These are phyloP conservation scores for Microtus richardsoni DNA, from an alignment of 2,113 vertebrate genomes.

Conservation along the genomic window DNA sequence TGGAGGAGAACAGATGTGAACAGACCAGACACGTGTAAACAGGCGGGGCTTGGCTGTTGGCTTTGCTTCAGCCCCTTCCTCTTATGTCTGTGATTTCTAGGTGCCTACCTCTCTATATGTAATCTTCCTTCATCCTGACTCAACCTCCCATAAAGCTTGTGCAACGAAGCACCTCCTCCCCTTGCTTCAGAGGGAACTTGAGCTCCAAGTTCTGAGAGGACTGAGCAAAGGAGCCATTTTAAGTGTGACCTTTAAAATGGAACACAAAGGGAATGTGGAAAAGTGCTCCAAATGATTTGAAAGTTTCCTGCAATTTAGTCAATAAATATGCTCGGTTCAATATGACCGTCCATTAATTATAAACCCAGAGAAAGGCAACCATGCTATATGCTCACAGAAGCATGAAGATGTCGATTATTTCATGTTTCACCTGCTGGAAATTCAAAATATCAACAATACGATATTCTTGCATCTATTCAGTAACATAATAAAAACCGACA, in stretches of 20 bases:
- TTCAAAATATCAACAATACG: neutral
- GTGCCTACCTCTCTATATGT: neutral
- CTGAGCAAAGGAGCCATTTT: neutral
- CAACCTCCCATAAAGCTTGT: neutral
- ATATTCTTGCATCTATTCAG: neutral
- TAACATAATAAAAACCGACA: neutral
- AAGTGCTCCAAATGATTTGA: neutral
- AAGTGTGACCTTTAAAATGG: constrained; percentile 43
- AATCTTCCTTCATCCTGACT: neutral
- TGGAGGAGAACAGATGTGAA: neutral
- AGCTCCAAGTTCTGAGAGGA: neutral
- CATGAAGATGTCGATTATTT: neutral
- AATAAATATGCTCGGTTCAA: constrained; percentile 40
- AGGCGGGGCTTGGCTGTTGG: accelerated
- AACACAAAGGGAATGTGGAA: neutral
- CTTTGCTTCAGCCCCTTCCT: neutral
- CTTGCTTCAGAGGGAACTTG: neutral
- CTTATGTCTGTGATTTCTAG: neutral
- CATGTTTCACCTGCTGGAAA: constrained; percentile 22
- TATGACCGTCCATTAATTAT: neutral
- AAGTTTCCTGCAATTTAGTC: constrained; percentile 44
- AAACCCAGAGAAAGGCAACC: constrained; percentile 22
- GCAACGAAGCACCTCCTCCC: neutral
- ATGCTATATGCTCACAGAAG: neutral
- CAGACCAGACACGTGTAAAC: neutral